Evolutionary conservation across 2,888 invertebrate species (phyloP).

Genomic region (Epistrophella euchroma): DNA sequence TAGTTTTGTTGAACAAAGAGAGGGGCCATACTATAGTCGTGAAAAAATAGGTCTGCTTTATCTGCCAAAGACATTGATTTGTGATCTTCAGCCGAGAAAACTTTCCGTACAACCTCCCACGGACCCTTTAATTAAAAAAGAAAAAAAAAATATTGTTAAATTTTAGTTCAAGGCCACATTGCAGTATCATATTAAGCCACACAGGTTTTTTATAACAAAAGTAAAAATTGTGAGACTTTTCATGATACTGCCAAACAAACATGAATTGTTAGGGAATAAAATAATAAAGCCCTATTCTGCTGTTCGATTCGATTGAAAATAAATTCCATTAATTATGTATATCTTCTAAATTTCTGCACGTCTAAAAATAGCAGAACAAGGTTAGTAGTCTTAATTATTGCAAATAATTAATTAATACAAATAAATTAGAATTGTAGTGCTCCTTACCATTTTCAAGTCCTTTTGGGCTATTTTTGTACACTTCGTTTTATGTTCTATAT

Average conservation of each 20-base stretch:
- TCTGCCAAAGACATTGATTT: conserved; percentile 91
- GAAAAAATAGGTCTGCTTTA: conserved; percentile 96
- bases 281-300: not conserved
- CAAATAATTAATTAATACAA: not conserved
- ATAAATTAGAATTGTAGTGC: not conserved
- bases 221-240: no score
- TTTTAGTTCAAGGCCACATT: not conserved
- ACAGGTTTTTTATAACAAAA: no score
- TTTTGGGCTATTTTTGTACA: conserved; percentile 88
- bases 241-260: no score
- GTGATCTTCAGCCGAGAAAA: conserved; percentile 92
- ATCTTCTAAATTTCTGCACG: no score
- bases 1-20: conserved; percentile 99
- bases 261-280: not conserved
- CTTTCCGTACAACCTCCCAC: conserved; percentile 96
- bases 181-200: no score
- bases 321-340: no score
- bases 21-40: conserved; percentile 98
- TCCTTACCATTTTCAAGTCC: conserved; percentile 90
- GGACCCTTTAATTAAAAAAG: conserved; percentile 87
- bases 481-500: conserved; percentile 84
- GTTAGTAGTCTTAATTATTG: conserved; percentile 62
- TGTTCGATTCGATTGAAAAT: not conserved
- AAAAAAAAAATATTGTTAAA: not conserved
- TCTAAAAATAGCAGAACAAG: not conserved